Percentiles rank a stretch among this genome's conserved stretches.
Evolutionary conservation across 2,113 vertebrate genomes (phyloP).

Genomic region (Rhynchomys soricoides): DNA sequence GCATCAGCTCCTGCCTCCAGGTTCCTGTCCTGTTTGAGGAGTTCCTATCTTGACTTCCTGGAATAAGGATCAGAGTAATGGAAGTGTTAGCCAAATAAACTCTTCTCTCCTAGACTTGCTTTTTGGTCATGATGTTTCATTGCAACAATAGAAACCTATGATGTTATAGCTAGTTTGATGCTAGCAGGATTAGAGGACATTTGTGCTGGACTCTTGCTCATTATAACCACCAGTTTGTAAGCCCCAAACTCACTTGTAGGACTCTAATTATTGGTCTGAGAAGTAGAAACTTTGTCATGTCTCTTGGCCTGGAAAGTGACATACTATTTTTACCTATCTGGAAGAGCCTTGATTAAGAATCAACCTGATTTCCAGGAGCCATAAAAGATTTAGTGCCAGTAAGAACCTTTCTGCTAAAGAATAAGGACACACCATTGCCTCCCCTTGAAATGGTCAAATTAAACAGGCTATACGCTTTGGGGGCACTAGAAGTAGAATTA

Average conservation of each 20-base stretch:
- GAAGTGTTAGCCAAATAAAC: not conserved
- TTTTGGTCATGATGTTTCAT: not conserved
- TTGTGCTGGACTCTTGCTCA: not conserved
- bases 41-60: not conserved
- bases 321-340: too few relatives aligned
- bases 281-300: not conserved
- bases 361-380: too few relatives aligned
- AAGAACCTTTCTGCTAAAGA: too few relatives aligned
- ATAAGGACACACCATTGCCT: too few relatives aligned
- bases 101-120: not conserved
- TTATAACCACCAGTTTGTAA: not conserved
- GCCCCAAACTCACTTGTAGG: not conserved
- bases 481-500: too few relatives aligned
- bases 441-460: too few relatives aligned
- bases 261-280: not conserved
- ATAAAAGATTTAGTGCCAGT: too few relatives aligned
- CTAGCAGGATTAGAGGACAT: not conserved
- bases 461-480: too few relatives aligned
- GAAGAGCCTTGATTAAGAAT: too few relatives aligned
- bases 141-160: not conserved
- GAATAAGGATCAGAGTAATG: not conserved
- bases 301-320: too few relatives aligned
- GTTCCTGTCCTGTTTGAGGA: not conserved
- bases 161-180: not conserved
- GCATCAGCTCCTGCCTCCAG: not conserved